A percentile compares a stretch with the other conserved stretches of the same genome.
These are phyloP conservation scores for Tautogolabrus adspersus DNA, from an alignment of 2,113 vertebrate genomes.

Conservation along the genomic window DNA sequence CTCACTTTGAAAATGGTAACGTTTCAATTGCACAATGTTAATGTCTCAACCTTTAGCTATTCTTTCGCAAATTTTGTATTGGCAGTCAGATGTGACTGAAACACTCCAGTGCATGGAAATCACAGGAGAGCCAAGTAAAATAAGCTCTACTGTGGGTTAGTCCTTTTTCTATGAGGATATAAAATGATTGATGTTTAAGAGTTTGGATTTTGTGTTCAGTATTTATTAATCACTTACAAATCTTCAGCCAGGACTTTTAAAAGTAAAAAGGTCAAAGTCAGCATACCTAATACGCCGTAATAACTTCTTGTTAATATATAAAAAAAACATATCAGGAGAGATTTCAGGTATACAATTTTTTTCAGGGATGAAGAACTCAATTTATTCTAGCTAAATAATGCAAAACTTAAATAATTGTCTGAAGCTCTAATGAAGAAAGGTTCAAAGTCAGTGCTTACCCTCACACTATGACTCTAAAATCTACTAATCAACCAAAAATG, in stretches of 20 bases:
- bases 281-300: background rate
- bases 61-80: conserved; percentile 12
- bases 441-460: too few relatives aligned
- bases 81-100: conserved; percentile 7
- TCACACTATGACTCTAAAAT: too few relatives aligned
- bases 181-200: background rate
- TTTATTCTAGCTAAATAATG: too few relatives aligned
- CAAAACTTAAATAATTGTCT: too few relatives aligned
- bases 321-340: background rate
- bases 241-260: background rate
- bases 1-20: conserved; percentile 32
- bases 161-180: too few relatives aligned
- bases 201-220: too few relatives aligned
- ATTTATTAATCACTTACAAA: background rate
- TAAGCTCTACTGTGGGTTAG: background rate
- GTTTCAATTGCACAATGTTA: conserved; percentile 25
- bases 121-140: background rate
- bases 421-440: too few relatives aligned
- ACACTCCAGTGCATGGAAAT: background rate
- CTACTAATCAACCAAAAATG: too few relatives aligned
- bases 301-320: background rate
- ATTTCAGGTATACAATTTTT: background rate
- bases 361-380: background rate
- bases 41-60: conserved; percentile 32
- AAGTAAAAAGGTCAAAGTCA: accelerated